These are phyloP conservation scores for Leptothorax acervorum DNA, from an alignment of 2,888 invertebrate species.

Conservation along the genomic window DNA sequence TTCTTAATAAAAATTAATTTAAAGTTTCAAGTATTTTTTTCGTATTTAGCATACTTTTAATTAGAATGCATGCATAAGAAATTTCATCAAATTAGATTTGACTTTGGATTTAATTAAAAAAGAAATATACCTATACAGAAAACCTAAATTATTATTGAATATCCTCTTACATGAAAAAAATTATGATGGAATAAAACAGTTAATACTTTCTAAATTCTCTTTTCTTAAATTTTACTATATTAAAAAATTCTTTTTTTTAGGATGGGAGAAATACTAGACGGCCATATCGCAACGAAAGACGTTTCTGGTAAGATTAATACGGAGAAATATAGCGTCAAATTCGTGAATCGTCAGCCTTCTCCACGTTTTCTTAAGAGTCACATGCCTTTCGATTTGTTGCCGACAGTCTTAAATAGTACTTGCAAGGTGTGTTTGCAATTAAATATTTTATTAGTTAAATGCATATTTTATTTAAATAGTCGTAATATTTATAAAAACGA, in stretches of 20 bases:
- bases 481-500: not conserved
- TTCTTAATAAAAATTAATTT: too few relatives aligned
- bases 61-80: too few relatives aligned
- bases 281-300: not conserved
- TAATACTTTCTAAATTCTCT: not conserved
- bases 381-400: constrained; percentile 91
- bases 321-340: not conserved
- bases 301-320: not conserved
- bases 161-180: not conserved
- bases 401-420: constrained; percentile 82
- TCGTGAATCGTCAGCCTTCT: not conserved
- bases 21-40: too few relatives aligned
- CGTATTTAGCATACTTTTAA: too few relatives aligned
- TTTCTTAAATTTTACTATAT: not conserved
- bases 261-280: not conserved
- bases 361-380: constrained; percentile 89
- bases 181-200: not conserved
- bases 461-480: not conserved
- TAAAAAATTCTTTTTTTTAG: not conserved
- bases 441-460: not conserved
- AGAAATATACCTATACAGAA: too few relatives aligned
- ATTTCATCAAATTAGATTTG: too few relatives aligned
- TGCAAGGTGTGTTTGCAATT: constrained; percentile 74
- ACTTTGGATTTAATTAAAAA: not conserved
- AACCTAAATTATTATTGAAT: not conserved